A percentile compares a stretch with the other conserved stretches of the same genome.
Conservation (phyloP, 2,888 invertebrate species). For the Aphelenchoides bicaudatus region DNA sequence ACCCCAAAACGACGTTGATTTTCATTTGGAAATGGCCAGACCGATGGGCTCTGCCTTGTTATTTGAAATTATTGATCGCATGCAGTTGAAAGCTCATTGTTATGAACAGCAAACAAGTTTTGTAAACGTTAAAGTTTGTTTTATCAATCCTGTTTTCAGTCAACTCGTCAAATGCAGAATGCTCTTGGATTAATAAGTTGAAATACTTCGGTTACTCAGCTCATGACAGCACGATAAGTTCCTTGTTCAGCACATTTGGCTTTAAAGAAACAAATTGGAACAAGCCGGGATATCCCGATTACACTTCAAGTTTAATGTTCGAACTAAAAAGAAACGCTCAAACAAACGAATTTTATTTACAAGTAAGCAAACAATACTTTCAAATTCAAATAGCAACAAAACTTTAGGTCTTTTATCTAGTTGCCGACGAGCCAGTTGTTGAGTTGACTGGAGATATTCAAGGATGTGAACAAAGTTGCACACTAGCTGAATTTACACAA, state of each 20-base stretch:
- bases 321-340: slow-evolving; percentile 1
- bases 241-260: slow-evolving; percentile 5
- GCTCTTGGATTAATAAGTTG: slow-evolving; percentile 6
- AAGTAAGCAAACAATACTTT: background rate
- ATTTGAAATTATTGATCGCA: slow-evolving; percentile 11
- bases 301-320: background rate
- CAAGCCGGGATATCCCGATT: background rate
- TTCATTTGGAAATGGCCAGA: slow-evolving; percentile 13
- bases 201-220: slow-evolving; percentile 17
- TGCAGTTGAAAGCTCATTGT: slow-evolving; percentile 11
- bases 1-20: slow-evolving; percentile 17
- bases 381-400: background rate
- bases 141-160: background rate
- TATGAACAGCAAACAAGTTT: background rate
- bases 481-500: background rate
- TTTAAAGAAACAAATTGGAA: slow-evolving; percentile 6
- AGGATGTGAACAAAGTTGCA: slow-evolving; percentile 4
- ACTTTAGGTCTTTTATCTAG: background rate
- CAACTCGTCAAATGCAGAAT: background rate
- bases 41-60: slow-evolving; percentile 1
- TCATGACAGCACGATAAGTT: slow-evolving; percentile 13
- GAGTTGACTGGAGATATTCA: background rate
- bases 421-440: background rate
- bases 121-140: too few species aligned
- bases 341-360: background rate